Evolutionary conservation across 2,888 invertebrate species (phyloP).

Genomic region (Trichacis sp.): DNA sequence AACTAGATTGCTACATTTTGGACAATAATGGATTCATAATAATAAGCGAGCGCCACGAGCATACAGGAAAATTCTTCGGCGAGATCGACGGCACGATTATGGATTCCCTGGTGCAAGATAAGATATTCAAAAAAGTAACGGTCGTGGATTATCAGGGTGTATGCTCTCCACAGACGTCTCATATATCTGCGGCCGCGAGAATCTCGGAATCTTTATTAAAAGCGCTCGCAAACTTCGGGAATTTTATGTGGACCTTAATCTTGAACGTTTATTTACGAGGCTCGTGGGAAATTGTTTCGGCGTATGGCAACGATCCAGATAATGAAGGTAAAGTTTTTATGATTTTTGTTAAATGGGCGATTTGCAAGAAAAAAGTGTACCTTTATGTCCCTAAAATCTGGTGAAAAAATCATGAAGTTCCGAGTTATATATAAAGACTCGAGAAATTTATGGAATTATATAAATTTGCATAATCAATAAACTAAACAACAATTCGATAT

Average conservation of each 20-base stretch:
- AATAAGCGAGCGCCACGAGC: conserved; percentile 86
- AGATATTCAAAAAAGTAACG: conserved; percentile 87
- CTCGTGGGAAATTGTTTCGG: conserved; percentile 55
- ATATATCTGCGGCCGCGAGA: conserved; percentile 66
- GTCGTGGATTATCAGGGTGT: conserved; percentile 92
- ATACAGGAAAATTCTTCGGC: conserved; percentile 93
- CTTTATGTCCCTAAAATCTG: too few relatives aligned
- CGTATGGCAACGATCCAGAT: conserved; percentile 53
- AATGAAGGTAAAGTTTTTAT: conserved; percentile 40
- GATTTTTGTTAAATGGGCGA: too few relatives aligned
- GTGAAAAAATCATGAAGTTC: too few relatives aligned
- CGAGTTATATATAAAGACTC: too few relatives aligned
- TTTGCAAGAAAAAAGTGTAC: too few relatives aligned
- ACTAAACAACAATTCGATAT: too few relatives aligned
- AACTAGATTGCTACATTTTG: conserved; percentile 93
- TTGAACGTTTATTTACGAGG: conserved; percentile 60
- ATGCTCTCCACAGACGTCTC: conserved; percentile 73
- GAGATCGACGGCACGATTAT: conserved; percentile 95
- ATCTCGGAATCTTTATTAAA: conserved; percentile 53
- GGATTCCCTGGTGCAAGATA: conserved; percentile 91
- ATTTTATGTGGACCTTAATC: conserved; percentile 55
- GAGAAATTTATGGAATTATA: too few relatives aligned
- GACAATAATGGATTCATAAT: conserved; percentile 96
- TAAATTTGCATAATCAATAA: too few relatives aligned
- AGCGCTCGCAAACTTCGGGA: conserved; percentile 48